Base-by-base conservation (phyloP, 2,888 invertebrate genomes). In the Drosophila hamatofila region DNA sequence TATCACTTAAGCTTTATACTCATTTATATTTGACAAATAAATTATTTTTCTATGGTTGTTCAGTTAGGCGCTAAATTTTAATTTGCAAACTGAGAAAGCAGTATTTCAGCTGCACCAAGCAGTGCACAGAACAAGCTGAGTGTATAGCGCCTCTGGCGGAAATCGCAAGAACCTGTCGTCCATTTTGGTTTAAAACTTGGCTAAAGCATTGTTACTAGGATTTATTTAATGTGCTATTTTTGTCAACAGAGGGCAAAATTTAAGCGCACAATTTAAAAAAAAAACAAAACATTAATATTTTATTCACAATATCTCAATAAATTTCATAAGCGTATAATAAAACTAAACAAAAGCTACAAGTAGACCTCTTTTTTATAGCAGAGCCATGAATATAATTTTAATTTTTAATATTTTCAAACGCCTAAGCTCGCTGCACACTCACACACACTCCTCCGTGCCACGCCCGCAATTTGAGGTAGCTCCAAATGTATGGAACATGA, bases 401-500 rank as follows among this genome's bases (percentile, higher is more conserved):
- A 39, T 21, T 12, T n/a, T 30, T 18, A 16, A 11, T 12, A 16
- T 12, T n/a, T 30, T 18, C 18, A 11, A 14, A 16, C 21, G 55
- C 30, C 18, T 21, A 35, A 25, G 39, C 16, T 5, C n/a, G 5
- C 12, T 52, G 11, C 12, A 25, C 35, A 8, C n/a, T n/a, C 37
- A 14, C 30, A 18, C 35, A 23, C 33, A 4, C 30, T 2, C 35
- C 30, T 1, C 16, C 0, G 1, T 35, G n/a, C 3, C 16, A 1
- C 23, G 9, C 44, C 16, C 35, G 23, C 42, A 23, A 16, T 11
- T 3, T 4, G 8, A 21, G 6, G 2, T 2, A n/a, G 3, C 23
- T 42, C 25, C 44, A 49, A 66, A 49, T 44, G 57, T 37, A 69
- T 57, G 21, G 44, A 21, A 72, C 52, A 71, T 64, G 67, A 70